These are phyloP conservation scores for Venustaconcha ellipsiformis DNA, from an alignment of 1,140 invertebrate species.

Conservation along the genomic window DNA sequence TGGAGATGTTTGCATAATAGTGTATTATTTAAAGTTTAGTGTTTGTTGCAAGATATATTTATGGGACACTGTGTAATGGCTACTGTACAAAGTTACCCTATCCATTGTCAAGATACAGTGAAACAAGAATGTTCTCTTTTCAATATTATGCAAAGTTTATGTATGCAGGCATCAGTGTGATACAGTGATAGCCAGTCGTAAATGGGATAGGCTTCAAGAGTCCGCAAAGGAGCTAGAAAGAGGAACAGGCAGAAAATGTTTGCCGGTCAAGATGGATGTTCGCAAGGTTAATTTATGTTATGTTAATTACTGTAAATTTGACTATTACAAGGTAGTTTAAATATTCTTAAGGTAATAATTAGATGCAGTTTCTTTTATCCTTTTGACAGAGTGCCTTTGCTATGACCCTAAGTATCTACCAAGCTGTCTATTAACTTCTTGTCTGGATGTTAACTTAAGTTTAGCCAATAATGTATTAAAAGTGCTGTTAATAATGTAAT, in stretches of 20 bases:
- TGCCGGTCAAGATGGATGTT: constrained; percentile 60
- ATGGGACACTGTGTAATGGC: not conserved
- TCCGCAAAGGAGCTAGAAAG: constrained; percentile 45
- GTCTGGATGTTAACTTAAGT: no score
- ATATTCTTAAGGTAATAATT: no score
- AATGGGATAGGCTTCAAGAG: constrained; percentile 45
- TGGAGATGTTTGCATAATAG: not conserved
- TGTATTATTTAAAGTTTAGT: not conserved
- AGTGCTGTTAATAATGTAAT: no score
- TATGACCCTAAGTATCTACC: no score
- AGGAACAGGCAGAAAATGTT: constrained; percentile 55
- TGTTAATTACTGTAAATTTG: not conserved
- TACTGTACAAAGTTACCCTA: not conserved
- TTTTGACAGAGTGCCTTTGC: no score
- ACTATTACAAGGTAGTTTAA: no score
- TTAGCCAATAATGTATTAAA: no score
- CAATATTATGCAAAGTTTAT: not conserved
- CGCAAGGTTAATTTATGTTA: constrained; percentile 49
- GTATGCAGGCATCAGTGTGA: constrained; percentile 58
- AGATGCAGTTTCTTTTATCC: no score
- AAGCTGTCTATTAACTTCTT: no score
- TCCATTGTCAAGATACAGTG: not conserved
- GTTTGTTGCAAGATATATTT: not conserved
- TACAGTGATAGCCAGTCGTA: constrained; percentile 56
- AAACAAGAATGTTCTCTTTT: not conserved